Conservation (phyloP, 2,113 vertebrate species). For the Cyprinus carpio region DNA sequence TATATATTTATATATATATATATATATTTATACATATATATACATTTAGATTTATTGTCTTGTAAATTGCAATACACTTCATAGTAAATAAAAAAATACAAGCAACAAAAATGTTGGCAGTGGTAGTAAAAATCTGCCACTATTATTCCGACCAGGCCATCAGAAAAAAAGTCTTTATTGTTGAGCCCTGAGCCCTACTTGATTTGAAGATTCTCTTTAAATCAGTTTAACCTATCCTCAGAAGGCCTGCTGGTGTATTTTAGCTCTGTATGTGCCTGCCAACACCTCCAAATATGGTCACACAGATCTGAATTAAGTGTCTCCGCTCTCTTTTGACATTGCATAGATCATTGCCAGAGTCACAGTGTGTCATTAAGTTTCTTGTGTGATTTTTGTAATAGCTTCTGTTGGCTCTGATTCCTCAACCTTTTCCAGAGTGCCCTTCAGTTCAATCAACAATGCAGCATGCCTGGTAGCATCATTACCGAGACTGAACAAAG, state of each 20-base stretch:
- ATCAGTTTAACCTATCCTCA: constrained; percentile 18
- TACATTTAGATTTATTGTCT: too few species aligned
- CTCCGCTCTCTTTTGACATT: constrained; percentile 33
- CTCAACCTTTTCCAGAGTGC: constrained; percentile 34
- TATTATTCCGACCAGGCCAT: neutral
- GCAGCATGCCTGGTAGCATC: constrained; percentile 16
- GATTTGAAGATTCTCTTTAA: constrained; percentile 25
- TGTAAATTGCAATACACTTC: neutral
- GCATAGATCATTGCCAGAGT: constrained; percentile 22
- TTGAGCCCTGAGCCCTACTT: constrained; percentile 14
- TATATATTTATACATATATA: too few species aligned
- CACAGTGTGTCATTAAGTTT: constrained; percentile 40
- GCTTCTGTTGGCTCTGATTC: constrained; percentile 25
- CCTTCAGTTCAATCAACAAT: constrained; percentile 27
- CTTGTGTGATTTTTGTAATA: constrained; percentile 38
- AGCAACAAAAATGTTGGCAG: neutral
- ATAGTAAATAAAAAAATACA: neutral
- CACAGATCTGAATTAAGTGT: constrained; percentile 43
- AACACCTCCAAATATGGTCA: constrained; percentile 41
- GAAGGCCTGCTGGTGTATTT: constrained; percentile 4
- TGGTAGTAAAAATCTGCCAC: neutral
- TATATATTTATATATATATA: too few species aligned
- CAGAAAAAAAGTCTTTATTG: neutral
- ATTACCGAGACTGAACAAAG: constrained; percentile 33
- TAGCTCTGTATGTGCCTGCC: constrained; percentile 12